These are phyloP conservation scores for Lathamus discolor DNA, from an alignment of 2,113 vertebrate genomes.

Conservation along the genomic window DNA sequence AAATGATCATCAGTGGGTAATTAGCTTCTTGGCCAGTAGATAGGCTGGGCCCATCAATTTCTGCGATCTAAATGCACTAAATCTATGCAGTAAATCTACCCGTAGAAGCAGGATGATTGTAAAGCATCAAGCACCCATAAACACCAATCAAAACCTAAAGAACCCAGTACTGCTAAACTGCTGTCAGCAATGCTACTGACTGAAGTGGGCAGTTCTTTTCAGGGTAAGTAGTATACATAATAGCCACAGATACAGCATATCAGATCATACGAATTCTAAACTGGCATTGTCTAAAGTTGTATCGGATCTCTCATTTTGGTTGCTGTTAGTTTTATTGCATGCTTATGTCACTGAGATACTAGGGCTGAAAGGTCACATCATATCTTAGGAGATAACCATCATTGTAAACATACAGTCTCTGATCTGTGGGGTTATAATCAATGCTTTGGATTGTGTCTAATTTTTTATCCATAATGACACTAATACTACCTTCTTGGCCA, in stretches of 20 bases:
- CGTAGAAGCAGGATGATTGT: neutral
- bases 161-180: neutral
- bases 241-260: neutral
- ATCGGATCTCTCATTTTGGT: neutral
- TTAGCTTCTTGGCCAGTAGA: neutral
- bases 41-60: neutral
- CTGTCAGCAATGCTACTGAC: neutral
- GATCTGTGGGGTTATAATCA: conserved; percentile 75
- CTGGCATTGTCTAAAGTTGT: neutral
- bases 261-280: neutral
- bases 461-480: conserved; percentile 69
- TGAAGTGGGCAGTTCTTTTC: neutral
- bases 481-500: conserved; percentile 56
- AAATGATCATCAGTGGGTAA: neutral
- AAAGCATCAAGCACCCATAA: neutral
- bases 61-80: neutral
- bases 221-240: neutral
- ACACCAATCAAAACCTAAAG: neutral
- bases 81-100: neutral
- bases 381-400: conserved; percentile 75
- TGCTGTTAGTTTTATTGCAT: neutral
- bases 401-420: conserved; percentile 74
- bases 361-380: conserved; percentile 28
- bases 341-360: neutral
- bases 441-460: conserved; percentile 74